phyloP scores from a whole-genome alignment of 2,113 vertebrate species.

The Zootoca vivipara region DNA sequence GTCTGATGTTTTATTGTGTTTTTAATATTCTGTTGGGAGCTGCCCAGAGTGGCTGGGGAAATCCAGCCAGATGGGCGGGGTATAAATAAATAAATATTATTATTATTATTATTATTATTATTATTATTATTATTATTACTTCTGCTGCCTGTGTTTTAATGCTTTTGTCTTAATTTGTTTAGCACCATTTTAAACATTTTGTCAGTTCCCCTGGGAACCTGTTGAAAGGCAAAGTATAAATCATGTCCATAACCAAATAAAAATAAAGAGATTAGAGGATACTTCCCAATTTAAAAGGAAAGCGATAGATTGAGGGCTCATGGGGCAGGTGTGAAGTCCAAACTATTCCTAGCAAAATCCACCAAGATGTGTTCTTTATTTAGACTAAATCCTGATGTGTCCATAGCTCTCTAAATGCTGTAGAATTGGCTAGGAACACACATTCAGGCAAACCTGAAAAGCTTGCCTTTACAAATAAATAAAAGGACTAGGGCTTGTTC shows the following conservation, averaged over 20 bases:
- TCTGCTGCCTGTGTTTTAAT: neutral
- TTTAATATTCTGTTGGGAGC: too few relatives aligned
- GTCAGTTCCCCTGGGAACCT: neutral
- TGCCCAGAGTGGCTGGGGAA: too few relatives aligned
- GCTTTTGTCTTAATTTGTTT: neutral
- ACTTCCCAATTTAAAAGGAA: neutral
- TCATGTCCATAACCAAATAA: neutral
- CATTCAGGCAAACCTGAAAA: neutral
- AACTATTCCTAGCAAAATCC: neutral
- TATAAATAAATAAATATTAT: too few relatives aligned
- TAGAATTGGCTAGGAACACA: neutral
- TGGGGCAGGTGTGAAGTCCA: neutral
- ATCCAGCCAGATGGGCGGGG: too few relatives aligned
- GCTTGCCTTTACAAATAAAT: neutral
- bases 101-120: too few relatives aligned
- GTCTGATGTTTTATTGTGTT: too few relatives aligned
- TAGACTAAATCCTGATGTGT: neutral
- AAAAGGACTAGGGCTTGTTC: neutral
- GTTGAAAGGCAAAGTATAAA: neutral
- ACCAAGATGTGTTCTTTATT: neutral
- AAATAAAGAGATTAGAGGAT: neutral
- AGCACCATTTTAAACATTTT: neutral
- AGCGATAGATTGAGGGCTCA: neutral
- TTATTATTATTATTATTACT: neutral
- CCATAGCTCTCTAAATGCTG: neutral